These are phyloP conservation scores for Sebastes hubbsi DNA, from an alignment of 2,797 vertebrate genomes.

Conservation along the genomic window DNA sequence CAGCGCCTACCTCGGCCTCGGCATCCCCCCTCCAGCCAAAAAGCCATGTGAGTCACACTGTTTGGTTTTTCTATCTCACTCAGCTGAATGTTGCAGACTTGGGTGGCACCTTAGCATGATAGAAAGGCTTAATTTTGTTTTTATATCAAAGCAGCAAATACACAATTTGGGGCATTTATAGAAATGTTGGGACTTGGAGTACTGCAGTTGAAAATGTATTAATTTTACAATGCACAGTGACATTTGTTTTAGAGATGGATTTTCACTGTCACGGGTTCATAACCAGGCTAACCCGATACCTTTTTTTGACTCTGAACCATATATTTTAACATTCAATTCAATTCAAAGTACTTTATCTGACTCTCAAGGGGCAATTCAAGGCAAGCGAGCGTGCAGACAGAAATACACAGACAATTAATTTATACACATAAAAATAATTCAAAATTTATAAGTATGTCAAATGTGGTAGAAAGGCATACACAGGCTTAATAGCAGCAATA, in stretches of 20 bases:
- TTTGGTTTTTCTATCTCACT: not conserved
- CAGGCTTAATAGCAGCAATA: too few species aligned
- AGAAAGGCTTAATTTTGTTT: not conserved
- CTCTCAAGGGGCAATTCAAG: too few species aligned
- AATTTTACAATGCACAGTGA: not conserved
- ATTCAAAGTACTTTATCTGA: too few species aligned
- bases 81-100: not conserved
- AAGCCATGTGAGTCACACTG: constrained; percentile 88
- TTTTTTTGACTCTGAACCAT: not conserved
- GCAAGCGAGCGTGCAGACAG: too few species aligned
- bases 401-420: too few species aligned
- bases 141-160: not conserved
- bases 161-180: not conserved
- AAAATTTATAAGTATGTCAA: rapidly evolving
- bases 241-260: not conserved
- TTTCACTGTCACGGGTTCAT: not conserved
- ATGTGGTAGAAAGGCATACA: too few species aligned
- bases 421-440: too few species aligned
- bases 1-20: constrained; percentile 89
- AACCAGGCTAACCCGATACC: rapidly evolving
- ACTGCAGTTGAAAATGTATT: not conserved
- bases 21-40: constrained; percentile 92
- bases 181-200: not conserved
- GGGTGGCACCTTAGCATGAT: not conserved
- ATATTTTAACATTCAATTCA: not conserved